phyloP scores from a whole-genome alignment of 2,797 vertebrate species.

The Mus spretus region DNA sequence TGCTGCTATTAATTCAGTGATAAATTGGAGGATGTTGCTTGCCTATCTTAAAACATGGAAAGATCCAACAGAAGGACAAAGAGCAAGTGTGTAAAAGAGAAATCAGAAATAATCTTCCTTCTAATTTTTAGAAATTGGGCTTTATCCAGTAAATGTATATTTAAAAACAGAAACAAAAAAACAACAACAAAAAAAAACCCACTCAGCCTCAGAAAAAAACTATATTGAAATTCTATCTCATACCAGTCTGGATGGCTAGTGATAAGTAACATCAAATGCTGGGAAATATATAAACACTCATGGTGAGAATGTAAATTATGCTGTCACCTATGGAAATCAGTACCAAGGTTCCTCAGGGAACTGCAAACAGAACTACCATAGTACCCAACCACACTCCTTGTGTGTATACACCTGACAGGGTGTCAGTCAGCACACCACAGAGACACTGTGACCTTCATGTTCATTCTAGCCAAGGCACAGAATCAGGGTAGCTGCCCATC shows the following conservation, averaged over 20 bases:
- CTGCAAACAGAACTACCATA: background rate
- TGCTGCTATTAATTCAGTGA: background rate
- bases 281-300: background rate
- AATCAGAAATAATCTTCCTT: background rate
- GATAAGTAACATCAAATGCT: background rate
- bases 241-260: background rate
- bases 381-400: background rate
- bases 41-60: background rate
- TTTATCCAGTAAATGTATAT: background rate
- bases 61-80: background rate
- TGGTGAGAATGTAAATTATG: background rate
- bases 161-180: no score
- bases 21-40: background rate
- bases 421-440: background rate
- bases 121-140: background rate
- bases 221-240: background rate
- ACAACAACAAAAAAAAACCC: no score
- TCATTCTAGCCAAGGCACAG: background rate
- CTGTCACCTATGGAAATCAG: background rate
- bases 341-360: background rate
- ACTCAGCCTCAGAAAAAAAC: background rate
- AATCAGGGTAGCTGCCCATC: background rate
- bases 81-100: background rate
- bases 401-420: background rate
- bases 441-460: background rate